phyloP scores from a whole-genome alignment of 1,140 invertebrate genomes.

The Meteorus sp. region DNA sequence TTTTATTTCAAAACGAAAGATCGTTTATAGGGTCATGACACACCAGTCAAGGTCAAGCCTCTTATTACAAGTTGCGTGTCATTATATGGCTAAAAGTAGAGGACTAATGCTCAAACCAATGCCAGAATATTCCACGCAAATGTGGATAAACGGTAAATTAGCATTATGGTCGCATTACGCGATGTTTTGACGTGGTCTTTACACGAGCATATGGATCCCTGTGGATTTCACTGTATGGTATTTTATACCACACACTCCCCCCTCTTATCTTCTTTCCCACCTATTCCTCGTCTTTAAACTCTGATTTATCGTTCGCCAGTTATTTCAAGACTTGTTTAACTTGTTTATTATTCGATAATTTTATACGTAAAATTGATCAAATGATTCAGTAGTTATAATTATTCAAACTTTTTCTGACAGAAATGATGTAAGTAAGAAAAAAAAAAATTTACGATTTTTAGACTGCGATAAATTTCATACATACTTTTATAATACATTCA shows the following conservation, averaged over 20 bases:
- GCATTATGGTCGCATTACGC: slow-evolving; percentile 54
- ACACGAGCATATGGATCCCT: slow-evolving; percentile 39
- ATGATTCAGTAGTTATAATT: no score
- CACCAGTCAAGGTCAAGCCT: slow-evolving; percentile 33
- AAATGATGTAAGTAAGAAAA: no score
- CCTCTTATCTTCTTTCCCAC: background rate
- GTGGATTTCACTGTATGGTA: background rate
- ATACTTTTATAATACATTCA: no score
- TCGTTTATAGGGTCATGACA: slow-evolving; percentile 18
- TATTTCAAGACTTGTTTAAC: background rate
- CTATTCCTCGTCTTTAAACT: slow-evolving; percentile 36
- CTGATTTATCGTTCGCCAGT: slow-evolving; percentile 43
- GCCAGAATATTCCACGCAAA: slow-evolving; percentile 2
- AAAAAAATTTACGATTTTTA: no score
- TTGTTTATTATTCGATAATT: background rate
- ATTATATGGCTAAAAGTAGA: background rate
- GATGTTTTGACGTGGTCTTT: slow-evolving; percentile 51
- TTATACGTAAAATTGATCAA: no score
- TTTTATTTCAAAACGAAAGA: slow-evolving; percentile 1
- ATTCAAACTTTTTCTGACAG: no score
- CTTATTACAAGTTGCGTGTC: slow-evolving; percentile 21
- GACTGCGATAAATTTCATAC: no score
- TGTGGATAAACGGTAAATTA: slow-evolving; percentile 52
- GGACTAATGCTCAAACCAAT: slow-evolving; percentile 25
- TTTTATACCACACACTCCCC: background rate